Evolutionary conservation across 2,888 invertebrate genomes (phyloP).

Genomic region (Helobdella robusta): DNA sequence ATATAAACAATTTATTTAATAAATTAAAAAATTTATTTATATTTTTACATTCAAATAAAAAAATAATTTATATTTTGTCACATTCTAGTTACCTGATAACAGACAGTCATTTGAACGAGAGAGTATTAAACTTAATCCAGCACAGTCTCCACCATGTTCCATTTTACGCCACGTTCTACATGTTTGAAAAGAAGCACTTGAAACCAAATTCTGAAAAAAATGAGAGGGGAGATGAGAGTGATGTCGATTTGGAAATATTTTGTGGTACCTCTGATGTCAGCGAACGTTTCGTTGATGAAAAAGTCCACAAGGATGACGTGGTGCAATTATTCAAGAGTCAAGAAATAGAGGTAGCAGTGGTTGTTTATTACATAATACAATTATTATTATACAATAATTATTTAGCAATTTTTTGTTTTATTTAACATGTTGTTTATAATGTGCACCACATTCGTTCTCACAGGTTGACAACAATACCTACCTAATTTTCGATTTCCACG

Average conservation of each 20-base stretch:
- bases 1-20: no score
- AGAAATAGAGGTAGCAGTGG: conserved; percentile 8
- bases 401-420: background rate
- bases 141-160: background rate
- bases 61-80: background rate
- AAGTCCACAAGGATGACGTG: background rate
- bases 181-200: background rate
- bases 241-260: no score
- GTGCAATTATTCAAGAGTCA: conserved; percentile 1
- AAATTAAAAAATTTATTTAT: background rate
- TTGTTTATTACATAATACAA: background rate
- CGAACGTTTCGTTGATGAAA: background rate
- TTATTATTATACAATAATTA: background rate
- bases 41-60: background rate
- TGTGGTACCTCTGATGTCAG: conserved; percentile 5
- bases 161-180: background rate
- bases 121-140: background rate
- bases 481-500: background rate
- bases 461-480: conserved; percentile 10
- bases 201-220: no score
- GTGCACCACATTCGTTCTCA: background rate
- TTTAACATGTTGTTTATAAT: no score
- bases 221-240: background rate
- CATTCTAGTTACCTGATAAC: conserved; percentile 2
- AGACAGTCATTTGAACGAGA: background rate